Evolutionary conservation across 1,140 invertebrate species (phyloP).

Genomic region (Neomicropteryx cornuta): DNA sequence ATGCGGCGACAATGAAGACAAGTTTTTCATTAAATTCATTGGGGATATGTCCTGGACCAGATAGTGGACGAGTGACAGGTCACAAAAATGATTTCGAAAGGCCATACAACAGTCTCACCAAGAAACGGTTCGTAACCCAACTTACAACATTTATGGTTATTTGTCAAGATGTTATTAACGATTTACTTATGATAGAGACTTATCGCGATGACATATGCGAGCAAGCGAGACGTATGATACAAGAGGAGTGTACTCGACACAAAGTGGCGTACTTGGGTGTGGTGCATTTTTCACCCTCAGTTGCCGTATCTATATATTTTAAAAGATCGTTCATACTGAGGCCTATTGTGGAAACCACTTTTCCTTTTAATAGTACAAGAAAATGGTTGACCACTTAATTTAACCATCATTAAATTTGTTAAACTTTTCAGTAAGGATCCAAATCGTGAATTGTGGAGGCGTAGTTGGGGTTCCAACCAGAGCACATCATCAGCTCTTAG

Average conservation of each 20-base stretch:
- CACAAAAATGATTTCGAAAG: conserved; percentile 26
- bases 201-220: no score
- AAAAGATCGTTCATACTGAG: not conserved
- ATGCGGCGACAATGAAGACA: conserved; percentile 43
- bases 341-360: not conserved
- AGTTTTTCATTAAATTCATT: conserved; percentile 46
- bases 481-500: conserved; percentile 38
- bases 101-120: conserved; percentile 39
- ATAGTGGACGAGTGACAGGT: conserved; percentile 19
- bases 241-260: no score
- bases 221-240: no score
- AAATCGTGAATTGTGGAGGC: conserved; percentile 49
- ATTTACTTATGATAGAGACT: no score
- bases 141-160: not conserved
- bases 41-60: conserved; percentile 27
- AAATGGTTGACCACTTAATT: not conserved
- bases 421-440: conserved; percentile 39
- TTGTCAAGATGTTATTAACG: no score
- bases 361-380: not conserved
- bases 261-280: no score
- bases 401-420: conserved; percentile 8
- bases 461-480: conserved; percentile 55
- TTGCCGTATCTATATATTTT: no score
- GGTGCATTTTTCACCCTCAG: no score
- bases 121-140: conserved; percentile 22